A percentile compares a stretch with the other conserved stretches of the same genome.
phyloP scores from a whole-genome alignment of 2,888 invertebrate species.

The Drosophila nr. perissopoda region DNA sequence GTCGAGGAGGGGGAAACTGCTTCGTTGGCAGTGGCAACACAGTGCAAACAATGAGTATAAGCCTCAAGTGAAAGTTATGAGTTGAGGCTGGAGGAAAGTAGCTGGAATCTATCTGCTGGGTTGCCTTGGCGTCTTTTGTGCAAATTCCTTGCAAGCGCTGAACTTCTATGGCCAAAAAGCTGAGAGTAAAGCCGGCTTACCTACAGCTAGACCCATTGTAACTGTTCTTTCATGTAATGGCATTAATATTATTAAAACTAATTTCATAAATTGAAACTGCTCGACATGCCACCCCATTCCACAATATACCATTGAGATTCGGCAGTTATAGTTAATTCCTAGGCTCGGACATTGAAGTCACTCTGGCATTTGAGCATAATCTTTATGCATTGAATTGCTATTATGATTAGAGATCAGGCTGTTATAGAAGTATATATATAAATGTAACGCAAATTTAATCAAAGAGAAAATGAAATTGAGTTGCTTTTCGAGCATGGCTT shows the following conservation, averaged over 20 bases:
- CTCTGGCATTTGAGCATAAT: constrained; percentile 1
- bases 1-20: neutral
- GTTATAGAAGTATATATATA: neutral
- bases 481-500: neutral
- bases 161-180: constrained; percentile 74
- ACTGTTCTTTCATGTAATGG: constrained; percentile 62
- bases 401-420: constrained; percentile 23
- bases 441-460: neutral
- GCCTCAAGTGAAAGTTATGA: constrained; percentile 53
- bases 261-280: constrained; percentile 69
- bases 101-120: constrained; percentile 24
- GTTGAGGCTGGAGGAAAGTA: neutral
- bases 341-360: constrained; percentile 3
- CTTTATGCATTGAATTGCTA: constrained; percentile 2
- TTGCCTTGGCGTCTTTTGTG: constrained; percentile 76
- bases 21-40: constrained; percentile 67
- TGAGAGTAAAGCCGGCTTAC: constrained; percentile 71
- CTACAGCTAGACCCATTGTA: constrained; percentile 39
- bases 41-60: constrained; percentile 72
- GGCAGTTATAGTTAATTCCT: constrained; percentile 25
- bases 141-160: constrained; percentile 56
- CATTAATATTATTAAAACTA: constrained; percentile 79
- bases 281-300: constrained; percentile 19
- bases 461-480: neutral
- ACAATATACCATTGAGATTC: neutral